phyloP scores from a whole-genome alignment of 2,888 invertebrate species.

The Reticulitermes lucifugus region DNA sequence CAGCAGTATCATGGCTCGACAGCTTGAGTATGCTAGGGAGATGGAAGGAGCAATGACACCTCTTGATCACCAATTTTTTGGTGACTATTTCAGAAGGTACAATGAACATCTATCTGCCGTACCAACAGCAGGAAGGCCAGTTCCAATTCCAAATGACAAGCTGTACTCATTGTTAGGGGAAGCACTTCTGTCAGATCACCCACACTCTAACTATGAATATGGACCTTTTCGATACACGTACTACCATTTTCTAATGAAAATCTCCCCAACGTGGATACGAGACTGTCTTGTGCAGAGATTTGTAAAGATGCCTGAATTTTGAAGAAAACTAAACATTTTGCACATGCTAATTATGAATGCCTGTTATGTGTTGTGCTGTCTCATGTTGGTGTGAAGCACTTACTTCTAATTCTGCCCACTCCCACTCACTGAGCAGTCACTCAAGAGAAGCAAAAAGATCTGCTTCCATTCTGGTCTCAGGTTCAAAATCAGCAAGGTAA shows the following conservation, averaged over 20 bases:
- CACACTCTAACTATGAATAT: constrained; percentile 73
- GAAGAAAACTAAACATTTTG: too few species aligned
- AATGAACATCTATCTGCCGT: constrained; percentile 69
- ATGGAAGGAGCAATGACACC: constrained; percentile 74
- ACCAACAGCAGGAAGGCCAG: constrained; percentile 62
- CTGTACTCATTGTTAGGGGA: constrained; percentile 71
- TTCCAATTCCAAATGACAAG: constrained; percentile 67
- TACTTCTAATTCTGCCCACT: too few species aligned
- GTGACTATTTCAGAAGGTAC: constrained; percentile 73
- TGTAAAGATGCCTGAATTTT: constrained; percentile 60
- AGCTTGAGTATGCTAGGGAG: constrained; percentile 69
- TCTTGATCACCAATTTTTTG: constrained; percentile 75
- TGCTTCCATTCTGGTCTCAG: too few species aligned
- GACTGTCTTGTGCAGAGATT: constrained; percentile 74
- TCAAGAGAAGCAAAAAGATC: too few species aligned
- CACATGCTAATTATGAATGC: too few species aligned
- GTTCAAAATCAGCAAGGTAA: too few species aligned
- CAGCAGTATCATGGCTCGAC: constrained; percentile 77
- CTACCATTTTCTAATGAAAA: constrained; percentile 74
- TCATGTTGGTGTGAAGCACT: too few species aligned
- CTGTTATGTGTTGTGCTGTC: too few species aligned
- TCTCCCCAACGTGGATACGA: constrained; percentile 69
- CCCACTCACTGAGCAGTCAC: too few species aligned
- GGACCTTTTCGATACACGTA: constrained; percentile 76
- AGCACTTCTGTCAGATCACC: constrained; percentile 71